Evolutionary conservation across 2,797 vertebrate genomes (phyloP).

Genomic region (Enteromius treurensis): DNA sequence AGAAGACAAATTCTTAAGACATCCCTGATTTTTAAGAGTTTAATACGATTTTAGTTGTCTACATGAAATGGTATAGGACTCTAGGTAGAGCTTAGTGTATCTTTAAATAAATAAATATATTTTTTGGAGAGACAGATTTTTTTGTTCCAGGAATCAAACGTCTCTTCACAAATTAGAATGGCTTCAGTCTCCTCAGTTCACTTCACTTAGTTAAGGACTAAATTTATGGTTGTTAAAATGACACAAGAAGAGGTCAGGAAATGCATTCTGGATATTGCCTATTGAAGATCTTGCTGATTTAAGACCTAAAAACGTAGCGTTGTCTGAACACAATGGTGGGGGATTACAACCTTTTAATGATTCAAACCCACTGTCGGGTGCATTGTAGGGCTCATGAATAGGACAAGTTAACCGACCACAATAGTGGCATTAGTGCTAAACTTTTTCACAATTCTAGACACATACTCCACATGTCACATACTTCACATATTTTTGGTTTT

Average conservation of each 20-base stretch:
- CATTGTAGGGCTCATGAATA: constrained; percentile 48
- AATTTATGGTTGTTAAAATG: not conserved
- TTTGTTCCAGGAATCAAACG: not conserved
- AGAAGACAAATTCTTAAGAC: not conserved
- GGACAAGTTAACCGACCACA: constrained; percentile 36
- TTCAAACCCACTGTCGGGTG: constrained; percentile 39
- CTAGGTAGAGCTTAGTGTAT: not conserved
- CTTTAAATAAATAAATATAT: not conserved
- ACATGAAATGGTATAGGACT: not conserved
- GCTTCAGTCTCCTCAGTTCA: not conserved
- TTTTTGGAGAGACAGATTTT: not conserved
- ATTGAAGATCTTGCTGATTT: constrained; percentile 39
- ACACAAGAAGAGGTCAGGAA: constrained; percentile 22
- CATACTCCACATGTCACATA: not conserved
- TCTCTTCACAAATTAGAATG: not conserved
- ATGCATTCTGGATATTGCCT: constrained; percentile 14
- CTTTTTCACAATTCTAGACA: constrained; percentile 4
- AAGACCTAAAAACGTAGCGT: constrained; percentile 32
- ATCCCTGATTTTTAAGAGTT: not conserved
- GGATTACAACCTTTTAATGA: constrained; percentile 60
- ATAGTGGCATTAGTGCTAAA: constrained; percentile 24
- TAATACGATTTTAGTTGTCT: not conserved
- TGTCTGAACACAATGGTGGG: constrained; percentile 44
- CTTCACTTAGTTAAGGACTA: not conserved
- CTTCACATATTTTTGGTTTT: constrained; percentile 11